Base-by-base conservation (phyloP, 2,113 vertebrate genomes). In the Petrocephalus microphthalmus region DNA sequence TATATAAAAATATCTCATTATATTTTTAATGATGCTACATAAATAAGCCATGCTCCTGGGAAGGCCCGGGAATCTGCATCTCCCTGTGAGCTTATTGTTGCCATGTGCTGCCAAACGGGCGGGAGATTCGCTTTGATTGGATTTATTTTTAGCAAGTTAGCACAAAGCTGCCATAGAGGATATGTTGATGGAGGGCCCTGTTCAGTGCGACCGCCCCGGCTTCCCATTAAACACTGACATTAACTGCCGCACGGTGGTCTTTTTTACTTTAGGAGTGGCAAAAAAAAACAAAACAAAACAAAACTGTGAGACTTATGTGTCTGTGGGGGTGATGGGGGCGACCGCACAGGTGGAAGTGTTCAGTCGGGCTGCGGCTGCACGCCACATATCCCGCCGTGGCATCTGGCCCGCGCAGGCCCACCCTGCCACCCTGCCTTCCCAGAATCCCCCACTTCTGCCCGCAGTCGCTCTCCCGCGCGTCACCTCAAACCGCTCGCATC, bases 11-110 rank as follows among this genome's bases (percentile, higher is more conserved):
- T 96, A 95, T 94, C 95, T 95, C 94, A 95, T 95, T 95, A 94
- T 95, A 95, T 95, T 96, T 96, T 95, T 95, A 95, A 96, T 95
- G 95, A 95, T 94, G 94, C 94, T 95, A 95, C 95, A 94, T 94
- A 95, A 95, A 95, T 94, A 95, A 95, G 94, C 90, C 93, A 95
- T 93, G 94, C 95, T 94, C 94, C 91, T 45, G 94, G 94, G 95
- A 95, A 91, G 90, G 89, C 89, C 91, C 90, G 92, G 92, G 92
- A 93, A 94, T 94, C 91, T 94, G 90, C 94, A 94, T 93, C 94
- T 95, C 95, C 94, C 95, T 93, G 89, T 92, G 94, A 93, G 92
- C 92, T 91, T 94, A 94, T 95, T 95, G 93, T 93, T 95, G 91
- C 93, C 92, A 94, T 91, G 93, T 93, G 93, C 94, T 93, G 90